These are phyloP conservation scores for Dermatemys mawii DNA, from an alignment of 2,113 vertebrate genomes.

Conservation along the genomic window DNA sequence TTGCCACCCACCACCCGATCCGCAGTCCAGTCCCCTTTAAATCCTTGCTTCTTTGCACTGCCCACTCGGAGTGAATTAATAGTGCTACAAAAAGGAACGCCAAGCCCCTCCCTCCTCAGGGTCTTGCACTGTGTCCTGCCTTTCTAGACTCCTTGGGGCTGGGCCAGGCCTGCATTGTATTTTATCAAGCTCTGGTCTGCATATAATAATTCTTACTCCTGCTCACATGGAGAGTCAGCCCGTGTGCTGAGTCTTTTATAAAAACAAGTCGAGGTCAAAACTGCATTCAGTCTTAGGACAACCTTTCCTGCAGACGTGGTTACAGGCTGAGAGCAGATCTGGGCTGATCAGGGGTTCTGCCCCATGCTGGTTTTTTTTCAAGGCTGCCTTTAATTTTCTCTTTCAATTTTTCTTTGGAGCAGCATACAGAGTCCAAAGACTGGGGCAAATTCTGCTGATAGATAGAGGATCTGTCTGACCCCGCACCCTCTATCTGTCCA, in stretches of 20 bases:
- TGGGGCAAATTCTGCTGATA: background rate
- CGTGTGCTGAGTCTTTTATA: background rate
- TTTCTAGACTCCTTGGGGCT: background rate
- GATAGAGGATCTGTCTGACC: background rate
- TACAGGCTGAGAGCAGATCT: background rate
- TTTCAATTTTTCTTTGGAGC: background rate
- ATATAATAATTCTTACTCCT: fast-evolving
- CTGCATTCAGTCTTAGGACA: background rate
- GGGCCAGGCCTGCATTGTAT: background rate
- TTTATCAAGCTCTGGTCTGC: fast-evolving
- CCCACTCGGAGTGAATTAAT: background rate
- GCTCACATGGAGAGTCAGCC: background rate
- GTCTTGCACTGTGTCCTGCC: background rate
- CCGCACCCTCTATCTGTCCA: background rate
- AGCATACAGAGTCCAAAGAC: background rate
- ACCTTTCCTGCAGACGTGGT: background rate
- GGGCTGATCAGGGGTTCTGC: background rate
- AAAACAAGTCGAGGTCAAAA: background rate
- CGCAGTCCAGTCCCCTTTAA: background rate
- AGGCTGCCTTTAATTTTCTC: background rate
- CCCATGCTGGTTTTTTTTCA: background rate
- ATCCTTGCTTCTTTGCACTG: background rate
- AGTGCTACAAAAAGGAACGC: background rate
- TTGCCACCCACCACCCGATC: background rate
- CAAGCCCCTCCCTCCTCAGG: background rate